phyloP scores from a whole-genome alignment of 2,797 vertebrate genomes.

The Vultur gryphus region DNA sequence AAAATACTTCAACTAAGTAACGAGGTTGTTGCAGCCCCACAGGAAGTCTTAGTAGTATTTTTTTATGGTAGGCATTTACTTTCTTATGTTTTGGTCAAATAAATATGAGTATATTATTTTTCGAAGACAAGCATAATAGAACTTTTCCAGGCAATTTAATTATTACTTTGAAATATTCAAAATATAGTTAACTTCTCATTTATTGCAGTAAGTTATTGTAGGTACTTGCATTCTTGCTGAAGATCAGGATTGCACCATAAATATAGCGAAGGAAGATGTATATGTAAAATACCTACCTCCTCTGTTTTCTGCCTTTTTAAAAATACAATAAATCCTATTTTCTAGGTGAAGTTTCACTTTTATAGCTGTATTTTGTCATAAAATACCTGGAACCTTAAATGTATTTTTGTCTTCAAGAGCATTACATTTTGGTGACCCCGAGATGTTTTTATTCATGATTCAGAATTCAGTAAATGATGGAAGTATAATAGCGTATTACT shows the following conservation, averaged over 20 bases:
- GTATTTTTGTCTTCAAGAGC: background rate
- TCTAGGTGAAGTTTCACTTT: background rate
- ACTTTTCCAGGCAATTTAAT: background rate
- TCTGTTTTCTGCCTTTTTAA: background rate
- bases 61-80: background rate
- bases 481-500: background rate
- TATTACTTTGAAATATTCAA: background rate
- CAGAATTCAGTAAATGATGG: background rate
- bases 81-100: background rate
- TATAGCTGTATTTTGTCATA: background rate
- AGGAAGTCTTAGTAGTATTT: background rate
- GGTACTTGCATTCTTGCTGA: background rate
- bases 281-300: background rate
- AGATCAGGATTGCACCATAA: background rate
- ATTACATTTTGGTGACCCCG: background rate
- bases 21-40: background rate
- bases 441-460: background rate
- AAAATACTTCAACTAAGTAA: background rate
- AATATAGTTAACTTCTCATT: background rate
- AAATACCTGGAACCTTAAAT: background rate
- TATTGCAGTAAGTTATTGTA: background rate
- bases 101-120: background rate
- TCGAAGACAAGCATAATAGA: background rate
- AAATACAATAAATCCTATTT: background rate
- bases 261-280: background rate